Evolutionary conservation across 2,113 vertebrate genomes (phyloP).

Genomic region (Amphilophus citrinellus): DNA sequence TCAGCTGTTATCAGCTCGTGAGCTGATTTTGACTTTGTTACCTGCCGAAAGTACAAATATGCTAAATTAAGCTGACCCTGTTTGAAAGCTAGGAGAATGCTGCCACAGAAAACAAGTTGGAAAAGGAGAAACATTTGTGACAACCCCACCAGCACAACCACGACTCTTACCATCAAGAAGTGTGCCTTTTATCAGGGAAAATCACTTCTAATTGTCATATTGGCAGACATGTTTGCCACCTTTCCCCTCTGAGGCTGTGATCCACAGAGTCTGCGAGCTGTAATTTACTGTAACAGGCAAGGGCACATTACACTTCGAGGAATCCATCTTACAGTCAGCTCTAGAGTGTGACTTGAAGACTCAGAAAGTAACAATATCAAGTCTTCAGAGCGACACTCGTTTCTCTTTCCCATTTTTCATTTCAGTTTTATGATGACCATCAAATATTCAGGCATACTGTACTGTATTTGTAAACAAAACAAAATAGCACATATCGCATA

Average conservation of each 20-base stretch:
- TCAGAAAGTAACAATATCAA: background rate
- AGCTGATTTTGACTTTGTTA: background rate
- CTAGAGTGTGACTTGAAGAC: background rate
- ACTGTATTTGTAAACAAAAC: slow-evolving; percentile 4
- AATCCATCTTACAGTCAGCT: background rate
- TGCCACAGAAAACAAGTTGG: background rate
- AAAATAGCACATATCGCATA: background rate
- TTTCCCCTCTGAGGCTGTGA: slow-evolving; percentile 36
- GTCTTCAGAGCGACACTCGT: background rate
- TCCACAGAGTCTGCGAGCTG: slow-evolving; percentile 32
- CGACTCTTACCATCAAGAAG: background rate
- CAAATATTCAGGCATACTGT: background rate
- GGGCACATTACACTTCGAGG: slow-evolving; percentile 40
- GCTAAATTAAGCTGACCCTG: slow-evolving; percentile 7
- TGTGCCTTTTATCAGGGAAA: background rate
- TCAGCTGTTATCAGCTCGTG: background rate
- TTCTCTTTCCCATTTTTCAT: background rate
- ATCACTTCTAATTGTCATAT: slow-evolving; percentile 19
- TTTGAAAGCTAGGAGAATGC: background rate
- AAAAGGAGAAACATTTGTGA: background rate
- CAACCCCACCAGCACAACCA: background rate
- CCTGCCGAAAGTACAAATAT: background rate
- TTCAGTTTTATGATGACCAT: background rate
- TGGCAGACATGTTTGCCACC: slow-evolving; percentile 24
- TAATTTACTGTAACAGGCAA: slow-evolving; percentile 45